Percentiles rank a stretch among this genome's conserved stretches.
These are phyloP conservation scores for Ligdia adustata DNA, from an alignment of 2,888 invertebrate genomes.

Conservation along the genomic window DNA sequence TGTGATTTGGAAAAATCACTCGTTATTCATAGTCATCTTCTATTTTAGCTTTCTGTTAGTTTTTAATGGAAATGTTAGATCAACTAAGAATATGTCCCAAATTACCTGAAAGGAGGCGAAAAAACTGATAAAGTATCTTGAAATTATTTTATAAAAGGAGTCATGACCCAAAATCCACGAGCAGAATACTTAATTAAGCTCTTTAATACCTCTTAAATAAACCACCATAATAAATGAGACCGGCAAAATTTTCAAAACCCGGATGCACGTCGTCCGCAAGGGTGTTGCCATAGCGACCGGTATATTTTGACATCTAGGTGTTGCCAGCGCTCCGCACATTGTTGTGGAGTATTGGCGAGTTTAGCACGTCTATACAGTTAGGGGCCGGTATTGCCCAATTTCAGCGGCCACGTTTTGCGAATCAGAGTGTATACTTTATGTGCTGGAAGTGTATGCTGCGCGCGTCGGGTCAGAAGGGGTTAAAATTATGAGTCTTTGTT, in stretches of 20 bases:
- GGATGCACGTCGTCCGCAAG: conserved; percentile 65
- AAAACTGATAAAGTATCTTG: not conserved
- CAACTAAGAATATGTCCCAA: too few relatives aligned
- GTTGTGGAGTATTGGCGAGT: conserved; percentile 36
- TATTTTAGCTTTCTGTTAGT: too few relatives aligned
- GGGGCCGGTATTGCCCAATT: conserved; percentile 35
- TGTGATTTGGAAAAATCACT: too few relatives aligned
- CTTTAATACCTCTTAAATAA: conserved; percentile 66
- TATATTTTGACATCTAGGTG: conserved; percentile 70
- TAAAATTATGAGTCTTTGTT: conserved; percentile 69
- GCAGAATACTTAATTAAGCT: conserved; percentile 44
- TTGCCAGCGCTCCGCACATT: conserved; percentile 53
- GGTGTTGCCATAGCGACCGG: conserved; percentile 76
- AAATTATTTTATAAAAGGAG: not conserved
- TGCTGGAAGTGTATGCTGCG: conserved; percentile 50
- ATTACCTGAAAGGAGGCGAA: too few relatives aligned
- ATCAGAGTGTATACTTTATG: conserved; percentile 52
- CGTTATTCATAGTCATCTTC: too few relatives aligned
- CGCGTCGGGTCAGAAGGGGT: conserved; percentile 64
- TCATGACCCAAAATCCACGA: conserved; percentile 6
- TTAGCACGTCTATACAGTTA: conserved; percentile 34
- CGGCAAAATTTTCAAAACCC: conserved; percentile 70
- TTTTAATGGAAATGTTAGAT: too few relatives aligned
- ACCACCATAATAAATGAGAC: conserved; percentile 36
- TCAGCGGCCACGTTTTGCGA: conserved; percentile 41